Base-by-base conservation (phyloP, 2,113 vertebrate genomes). In the Mystacornis crossleyi region DNA sequence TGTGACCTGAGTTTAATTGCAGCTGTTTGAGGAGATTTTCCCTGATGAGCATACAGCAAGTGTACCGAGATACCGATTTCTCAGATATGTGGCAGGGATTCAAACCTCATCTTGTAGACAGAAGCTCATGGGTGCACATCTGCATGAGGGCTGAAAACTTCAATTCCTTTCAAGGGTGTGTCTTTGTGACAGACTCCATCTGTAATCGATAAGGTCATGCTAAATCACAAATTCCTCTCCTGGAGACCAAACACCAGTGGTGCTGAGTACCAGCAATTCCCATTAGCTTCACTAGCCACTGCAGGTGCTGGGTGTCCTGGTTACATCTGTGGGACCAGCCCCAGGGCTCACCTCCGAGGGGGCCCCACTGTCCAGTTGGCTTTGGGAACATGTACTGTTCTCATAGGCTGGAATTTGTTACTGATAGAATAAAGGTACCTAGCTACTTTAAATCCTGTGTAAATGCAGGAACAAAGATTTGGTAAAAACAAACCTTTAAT, bases 61-160 rank as follows among this genome's bases (percentile, higher is more conserved):
- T 50, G 31, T 48, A 34, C 61, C 0, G 0, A 58, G 17, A 55
- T 51, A 61, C 14, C 2, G 1, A 3, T 36, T 75, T 72, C 62
- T 77, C 67, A 31, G 20, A 24, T 34, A 9, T 1, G 12, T 42
- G 54, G 25, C 72, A 86, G 54, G 40, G 38, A 14, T 70, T 65
- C 45, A 14, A 43, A 11, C 28, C 16, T 80, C 40, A 10, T 42
- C 26, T 70, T 54, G 17, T 5, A 47, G 14, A 66, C 29, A 34
- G 34, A 36, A 86, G 24, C 42, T 16, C 26, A 12, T 12, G 29
- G 16, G 6, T 70, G 60, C 36, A 34, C 2, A 2, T 62, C 33
- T 54, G 23, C 43, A 16, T 2, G 14, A 62, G 43, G 21, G 23
- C 58, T 58, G 67, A 42, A 88, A 89, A 38, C 18, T 71, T 23